These are phyloP conservation scores for Callorhinus ursinus DNA, from an alignment of 2,113 vertebrate genomes.

Conservation along the genomic window DNA sequence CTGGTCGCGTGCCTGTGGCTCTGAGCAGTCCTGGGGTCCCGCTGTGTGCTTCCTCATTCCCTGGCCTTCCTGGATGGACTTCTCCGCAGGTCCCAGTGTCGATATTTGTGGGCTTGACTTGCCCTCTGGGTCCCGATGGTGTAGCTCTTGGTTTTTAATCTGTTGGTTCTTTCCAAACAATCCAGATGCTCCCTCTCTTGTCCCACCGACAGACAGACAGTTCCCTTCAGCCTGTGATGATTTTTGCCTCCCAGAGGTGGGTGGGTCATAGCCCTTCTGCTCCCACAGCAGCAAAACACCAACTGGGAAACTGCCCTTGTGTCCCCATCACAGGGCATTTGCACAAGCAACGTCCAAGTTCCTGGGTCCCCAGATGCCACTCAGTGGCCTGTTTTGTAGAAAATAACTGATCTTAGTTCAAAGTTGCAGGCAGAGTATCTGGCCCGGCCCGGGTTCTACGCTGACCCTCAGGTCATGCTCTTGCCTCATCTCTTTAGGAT, in stretches of 20 bases:
- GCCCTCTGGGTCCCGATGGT: neutral
- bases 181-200: accelerated
- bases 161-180: neutral
- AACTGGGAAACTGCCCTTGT: neutral
- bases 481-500: neutral
- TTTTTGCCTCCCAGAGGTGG: neutral
- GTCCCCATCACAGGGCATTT: neutral
- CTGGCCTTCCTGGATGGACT: conserved; percentile 34
- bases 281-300: accelerated
- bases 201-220: neutral
- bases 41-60: neutral
- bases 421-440: neutral
- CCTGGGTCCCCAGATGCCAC: neutral
- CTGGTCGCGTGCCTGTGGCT: neutral
- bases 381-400: neutral
- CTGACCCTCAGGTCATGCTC: neutral
- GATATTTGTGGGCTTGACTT: neutral
- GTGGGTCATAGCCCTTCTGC: accelerated
- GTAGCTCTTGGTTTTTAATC: conserved; percentile 50
- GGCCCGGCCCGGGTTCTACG: accelerated
- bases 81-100: accelerated
- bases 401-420: neutral
- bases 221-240: neutral
- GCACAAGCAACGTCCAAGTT: accelerated
- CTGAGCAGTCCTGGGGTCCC: neutral